Conservation (phyloP, 2,113 vertebrate species). For the Chauna torquata region DNA sequence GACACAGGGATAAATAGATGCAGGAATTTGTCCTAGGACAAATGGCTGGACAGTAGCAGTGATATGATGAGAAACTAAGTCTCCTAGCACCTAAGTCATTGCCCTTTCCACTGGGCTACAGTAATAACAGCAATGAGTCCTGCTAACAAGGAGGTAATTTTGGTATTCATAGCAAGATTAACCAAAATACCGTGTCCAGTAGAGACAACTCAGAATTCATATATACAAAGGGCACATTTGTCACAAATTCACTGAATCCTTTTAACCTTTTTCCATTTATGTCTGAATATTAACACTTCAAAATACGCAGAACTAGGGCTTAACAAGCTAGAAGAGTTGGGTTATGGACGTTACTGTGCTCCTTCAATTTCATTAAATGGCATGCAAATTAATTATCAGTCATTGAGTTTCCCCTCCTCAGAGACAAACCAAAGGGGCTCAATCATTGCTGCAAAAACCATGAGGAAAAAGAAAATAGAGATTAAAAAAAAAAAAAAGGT, state of each 20-base stretch:
- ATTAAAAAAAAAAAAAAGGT: background rate
- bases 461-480: background rate
- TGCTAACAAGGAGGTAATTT: conserved; percentile 42
- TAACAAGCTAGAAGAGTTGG: conserved; percentile 37
- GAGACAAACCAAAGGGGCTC: background rate
- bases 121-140: conserved; percentile 15
- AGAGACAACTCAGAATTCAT: conserved; percentile 31
- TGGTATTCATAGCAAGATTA: conserved; percentile 61
- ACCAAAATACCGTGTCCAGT: background rate
- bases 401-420: background rate
- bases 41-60: background rate
- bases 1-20: background rate
- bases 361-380: conserved; percentile 34
- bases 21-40: background rate
- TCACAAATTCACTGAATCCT: conserved; percentile 53
- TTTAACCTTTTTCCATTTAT: conserved; percentile 68
- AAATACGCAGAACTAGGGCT: background rate
- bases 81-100: background rate
- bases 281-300: conserved; percentile 38
- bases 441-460: background rate
- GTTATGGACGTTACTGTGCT: conserved; percentile 29
- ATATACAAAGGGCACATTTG: conserved; percentile 49
- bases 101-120: conserved; percentile 16
- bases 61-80: background rate
- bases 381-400: conserved; percentile 22